Evolutionary conservation across 1,140 invertebrate genomes (phyloP).

Genomic region (Hesperophylax magnus): DNA sequence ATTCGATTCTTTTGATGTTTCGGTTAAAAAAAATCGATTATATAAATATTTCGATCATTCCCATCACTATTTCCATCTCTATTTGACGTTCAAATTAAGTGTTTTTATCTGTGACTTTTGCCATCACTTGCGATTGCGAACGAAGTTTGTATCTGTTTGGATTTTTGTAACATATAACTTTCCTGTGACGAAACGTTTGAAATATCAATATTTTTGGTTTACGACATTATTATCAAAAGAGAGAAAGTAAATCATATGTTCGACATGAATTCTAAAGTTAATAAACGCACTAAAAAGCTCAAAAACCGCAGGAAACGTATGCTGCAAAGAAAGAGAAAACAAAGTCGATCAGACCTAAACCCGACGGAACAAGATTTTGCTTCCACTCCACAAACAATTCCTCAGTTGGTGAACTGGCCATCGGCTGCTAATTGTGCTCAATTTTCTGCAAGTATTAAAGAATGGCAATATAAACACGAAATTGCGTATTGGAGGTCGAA

Average conservation of each 20-base stretch:
- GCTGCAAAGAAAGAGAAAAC: slow-evolving; percentile 20
- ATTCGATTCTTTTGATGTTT: too few relatives aligned
- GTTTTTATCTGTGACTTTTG: too few relatives aligned
- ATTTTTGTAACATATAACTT: too few relatives aligned
- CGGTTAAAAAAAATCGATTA: too few relatives aligned
- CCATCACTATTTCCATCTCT: too few relatives aligned
- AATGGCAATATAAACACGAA: slow-evolving; percentile 72
- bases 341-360: background rate
- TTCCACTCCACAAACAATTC: background rate
- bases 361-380: background rate
- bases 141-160: too few relatives aligned
- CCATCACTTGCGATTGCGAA: too few relatives aligned
- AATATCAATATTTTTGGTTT: background rate
- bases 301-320: slow-evolving; percentile 21
- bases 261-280: slow-evolving; percentile 26
- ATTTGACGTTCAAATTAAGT: too few relatives aligned
- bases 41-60: too few relatives aligned
- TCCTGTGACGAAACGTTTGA: too few relatives aligned
- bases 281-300: slow-evolving; percentile 2
- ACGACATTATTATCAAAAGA: background rate
- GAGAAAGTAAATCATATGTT: background rate
- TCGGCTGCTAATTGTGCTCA: background rate
- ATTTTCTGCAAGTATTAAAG: slow-evolving; percentile 56
- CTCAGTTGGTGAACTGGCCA: background rate
- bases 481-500: slow-evolving; percentile 78